phyloP scores from a whole-genome alignment of 2,888 invertebrate species.

The Cataglyphis rosenhaueri region DNA sequence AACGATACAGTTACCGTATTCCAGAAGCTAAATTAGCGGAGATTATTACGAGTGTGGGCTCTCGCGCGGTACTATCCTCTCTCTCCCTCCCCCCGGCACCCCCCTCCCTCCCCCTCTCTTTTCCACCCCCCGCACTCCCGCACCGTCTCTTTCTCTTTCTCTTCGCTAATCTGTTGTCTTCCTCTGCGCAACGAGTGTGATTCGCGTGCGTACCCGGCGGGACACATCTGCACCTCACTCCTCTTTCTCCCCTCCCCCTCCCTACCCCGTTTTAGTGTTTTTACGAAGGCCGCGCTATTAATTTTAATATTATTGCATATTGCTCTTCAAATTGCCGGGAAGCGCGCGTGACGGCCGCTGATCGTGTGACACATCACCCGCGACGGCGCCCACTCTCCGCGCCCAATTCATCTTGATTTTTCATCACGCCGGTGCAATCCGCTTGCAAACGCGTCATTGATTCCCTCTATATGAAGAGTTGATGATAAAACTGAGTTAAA shows the following conservation, averaged over 20 bases:
- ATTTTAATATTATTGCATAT: slow-evolving; percentile 81
- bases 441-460: slow-evolving; percentile 67
- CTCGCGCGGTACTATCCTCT: slow-evolving; percentile 73
- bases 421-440: slow-evolving; percentile 46
- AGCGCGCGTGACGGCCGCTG: slow-evolving; percentile 71
- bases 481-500: slow-evolving; percentile 18
- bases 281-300: slow-evolving; percentile 75
- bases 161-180: slow-evolving; percentile 64
- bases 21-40: slow-evolving; percentile 84
- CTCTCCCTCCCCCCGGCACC: slow-evolving; percentile 49
- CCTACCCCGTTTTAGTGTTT: slow-evolving; percentile 67
- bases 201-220: slow-evolving; percentile 46
- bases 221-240: slow-evolving; percentile 56
- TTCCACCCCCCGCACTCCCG: slow-evolving; percentile 56
- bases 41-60: slow-evolving; percentile 85
- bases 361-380: slow-evolving; percentile 66
- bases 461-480: slow-evolving; percentile 61
- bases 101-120: slow-evolving; percentile 51
- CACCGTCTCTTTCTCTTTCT: slow-evolving; percentile 60
- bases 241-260: slow-evolving; percentile 22
- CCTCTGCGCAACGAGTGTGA: slow-evolving; percentile 42
- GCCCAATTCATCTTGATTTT: slow-evolving; percentile 74
- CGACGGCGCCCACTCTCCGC: slow-evolving; percentile 53
- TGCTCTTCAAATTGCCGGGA: slow-evolving; percentile 77
- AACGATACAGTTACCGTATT: slow-evolving; percentile 85